phyloP scores from a whole-genome alignment of 2,113 vertebrate genomes.

The Lichenostomus cassidix region DNA sequence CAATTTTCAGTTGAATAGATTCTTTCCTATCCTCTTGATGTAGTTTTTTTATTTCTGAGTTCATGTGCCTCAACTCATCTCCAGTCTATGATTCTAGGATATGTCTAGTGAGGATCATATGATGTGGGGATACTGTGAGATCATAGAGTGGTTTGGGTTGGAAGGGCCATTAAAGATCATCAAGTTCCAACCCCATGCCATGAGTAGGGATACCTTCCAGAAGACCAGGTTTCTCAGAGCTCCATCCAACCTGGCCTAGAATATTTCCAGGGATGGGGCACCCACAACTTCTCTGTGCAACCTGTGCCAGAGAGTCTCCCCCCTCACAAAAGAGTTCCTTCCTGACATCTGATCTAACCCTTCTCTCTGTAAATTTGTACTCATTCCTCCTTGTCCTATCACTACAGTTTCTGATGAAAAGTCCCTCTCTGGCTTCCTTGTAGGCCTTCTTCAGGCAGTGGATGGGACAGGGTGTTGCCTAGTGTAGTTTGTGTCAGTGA shows the following conservation, averaged over 20 bases:
- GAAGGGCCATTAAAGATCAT: not conserved
- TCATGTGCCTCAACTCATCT: not conserved
- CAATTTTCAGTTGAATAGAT: not conserved
- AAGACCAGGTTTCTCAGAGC: not conserved
- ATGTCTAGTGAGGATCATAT: not conserved
- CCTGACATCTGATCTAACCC: not conserved
- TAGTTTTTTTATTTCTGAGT: not conserved
- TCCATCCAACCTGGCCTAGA: not conserved
- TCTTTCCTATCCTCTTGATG: not conserved
- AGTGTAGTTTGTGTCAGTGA: not conserved
- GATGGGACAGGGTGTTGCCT: not conserved
- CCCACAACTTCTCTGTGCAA: not conserved
- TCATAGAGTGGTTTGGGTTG: not conserved
- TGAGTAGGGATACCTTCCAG: not conserved
- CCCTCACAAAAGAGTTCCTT: not conserved
- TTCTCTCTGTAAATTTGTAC: not conserved
- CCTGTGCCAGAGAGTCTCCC: not conserved
- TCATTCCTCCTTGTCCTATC: not conserved
- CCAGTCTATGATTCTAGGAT: not conserved
- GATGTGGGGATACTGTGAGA: not conserved
- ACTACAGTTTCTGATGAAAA: not conserved
- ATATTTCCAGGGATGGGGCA: not conserved
- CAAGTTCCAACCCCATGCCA: not conserved
- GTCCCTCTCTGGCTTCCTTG: not conserved
- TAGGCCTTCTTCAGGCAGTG: too few species aligned